Conservation (phyloP, 30 jellyfish, hydroid and myxozoan genomes). For the Rhopilema esculentum region DNA sequence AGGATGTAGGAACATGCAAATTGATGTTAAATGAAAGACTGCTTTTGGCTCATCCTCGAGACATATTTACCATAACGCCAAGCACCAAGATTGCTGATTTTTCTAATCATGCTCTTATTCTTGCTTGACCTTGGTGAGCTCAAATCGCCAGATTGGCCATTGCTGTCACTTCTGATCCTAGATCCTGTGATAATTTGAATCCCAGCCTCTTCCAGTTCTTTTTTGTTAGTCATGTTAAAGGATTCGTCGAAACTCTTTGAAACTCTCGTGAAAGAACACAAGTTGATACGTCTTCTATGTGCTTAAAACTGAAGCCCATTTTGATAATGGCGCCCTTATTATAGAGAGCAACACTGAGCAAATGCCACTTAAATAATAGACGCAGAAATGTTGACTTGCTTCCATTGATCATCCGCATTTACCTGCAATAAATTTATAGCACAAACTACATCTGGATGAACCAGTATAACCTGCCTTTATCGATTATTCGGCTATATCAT, state of each 20-base stretch:
- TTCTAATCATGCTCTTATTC: neutral
- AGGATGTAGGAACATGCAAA: neutral
- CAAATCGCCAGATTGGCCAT: constrained; percentile 7
- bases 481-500: neutral
- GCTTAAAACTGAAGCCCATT: neutral
- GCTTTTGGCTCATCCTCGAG: constrained; percentile 40
- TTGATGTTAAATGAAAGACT: neutral
- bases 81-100: constrained; percentile 49
- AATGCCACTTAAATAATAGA: constrained; percentile 8
- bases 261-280: neutral
- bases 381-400: constrained; percentile 38
- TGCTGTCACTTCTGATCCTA: constrained; percentile 27
- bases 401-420: constrained; percentile 4
- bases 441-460: neutral
- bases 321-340: neutral
- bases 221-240: constrained; percentile 31
- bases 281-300: neutral
- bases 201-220: constrained; percentile 21
- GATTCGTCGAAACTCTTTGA: neutral
- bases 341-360: neutral
- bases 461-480: neutral
- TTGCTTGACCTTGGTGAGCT: constrained; percentile 28
- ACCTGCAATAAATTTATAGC: neutral
- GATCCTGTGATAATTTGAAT: constrained; percentile 10
- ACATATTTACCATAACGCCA: constrained; percentile 66